Evolutionary conservation across 2,888 invertebrate species (phyloP).

Genomic region (Oligia latruncula): DNA sequence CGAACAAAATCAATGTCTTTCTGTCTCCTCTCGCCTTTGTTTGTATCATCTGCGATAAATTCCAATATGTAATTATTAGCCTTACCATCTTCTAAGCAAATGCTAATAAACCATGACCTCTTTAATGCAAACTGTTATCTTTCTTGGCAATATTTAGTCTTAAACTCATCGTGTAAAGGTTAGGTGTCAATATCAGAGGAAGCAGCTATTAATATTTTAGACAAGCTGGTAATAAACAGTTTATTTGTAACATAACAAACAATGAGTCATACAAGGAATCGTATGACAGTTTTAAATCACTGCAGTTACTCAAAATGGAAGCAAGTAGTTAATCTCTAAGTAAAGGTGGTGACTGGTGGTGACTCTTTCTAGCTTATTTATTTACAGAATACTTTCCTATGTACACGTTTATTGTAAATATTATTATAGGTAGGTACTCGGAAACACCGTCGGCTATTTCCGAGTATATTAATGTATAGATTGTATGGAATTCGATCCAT

Average conservation of each 20-base stretch:
- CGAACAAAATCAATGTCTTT: neutral
- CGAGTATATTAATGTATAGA: too few species aligned
- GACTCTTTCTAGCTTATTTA: neutral
- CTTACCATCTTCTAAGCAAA: slow-evolving; percentile 21
- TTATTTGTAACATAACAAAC: slow-evolving; percentile 21
- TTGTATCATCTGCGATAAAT: slow-evolving; percentile 1
- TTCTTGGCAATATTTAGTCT: slow-evolving; percentile 11
- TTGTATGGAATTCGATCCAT: neutral
- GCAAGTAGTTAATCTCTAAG: neutral
- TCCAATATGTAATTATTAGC: neutral
- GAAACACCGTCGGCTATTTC: neutral
- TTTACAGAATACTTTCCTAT: neutral
- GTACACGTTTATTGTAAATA: neutral
- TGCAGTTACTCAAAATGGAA: neutral
- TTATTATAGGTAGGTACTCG: neutral
- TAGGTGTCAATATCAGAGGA: slow-evolving; percentile 7
- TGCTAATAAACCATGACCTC: slow-evolving; percentile 31
- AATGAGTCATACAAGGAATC: slow-evolving; percentile 23
- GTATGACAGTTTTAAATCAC: slow-evolving; percentile 5
- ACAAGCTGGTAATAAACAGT: slow-evolving; percentile 7
- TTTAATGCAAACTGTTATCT: slow-evolving; percentile 36
- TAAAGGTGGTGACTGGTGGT: neutral
- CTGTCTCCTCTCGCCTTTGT: slow-evolving; percentile 20
- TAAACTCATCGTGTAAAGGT: slow-evolving; percentile 28
- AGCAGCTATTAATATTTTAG: slow-evolving; percentile 3